Conservation (phyloP, 92 coral and sea anemone genomes). For the Plumapathes pennacea region DNA sequence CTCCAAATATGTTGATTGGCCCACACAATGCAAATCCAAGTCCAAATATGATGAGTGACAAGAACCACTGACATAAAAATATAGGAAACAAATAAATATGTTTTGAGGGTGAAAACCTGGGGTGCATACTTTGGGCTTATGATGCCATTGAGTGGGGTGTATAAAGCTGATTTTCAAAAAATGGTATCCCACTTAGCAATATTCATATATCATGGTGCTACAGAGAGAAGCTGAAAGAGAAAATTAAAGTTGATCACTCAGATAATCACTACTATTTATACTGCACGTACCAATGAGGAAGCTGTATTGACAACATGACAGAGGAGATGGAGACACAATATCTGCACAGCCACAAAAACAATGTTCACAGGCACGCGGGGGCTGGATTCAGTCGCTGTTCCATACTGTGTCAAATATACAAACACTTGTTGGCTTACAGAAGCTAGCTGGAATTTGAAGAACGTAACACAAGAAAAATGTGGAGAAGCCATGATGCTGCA, state of each 20-base stretch:
- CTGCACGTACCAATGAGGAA: conserved; percentile 46
- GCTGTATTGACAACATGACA: conserved; percentile 43
- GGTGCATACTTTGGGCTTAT: no score
- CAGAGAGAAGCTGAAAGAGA: neutral
- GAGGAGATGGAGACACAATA: conserved; percentile 54
- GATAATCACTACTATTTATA: neutral
- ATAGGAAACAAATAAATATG: no score
- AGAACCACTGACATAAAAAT: conserved; percentile 67
- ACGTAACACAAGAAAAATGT: no score
- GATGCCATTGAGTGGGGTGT: no score
- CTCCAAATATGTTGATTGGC: conserved; percentile 82
- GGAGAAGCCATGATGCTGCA: no score
- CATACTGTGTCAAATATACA: conserved; percentile 53
- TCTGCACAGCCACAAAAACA: conserved; percentile 33
- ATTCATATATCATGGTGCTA: neutral
- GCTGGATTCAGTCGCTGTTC: conserved; percentile 59
- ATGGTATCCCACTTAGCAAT: no score
- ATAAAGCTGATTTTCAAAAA: no score
- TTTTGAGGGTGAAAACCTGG: no score
- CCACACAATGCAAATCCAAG: conserved; percentile 81
- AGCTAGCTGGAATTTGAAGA: no score
- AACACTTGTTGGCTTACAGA: no score
- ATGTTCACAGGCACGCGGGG: conserved; percentile 78
- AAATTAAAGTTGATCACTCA: neutral
- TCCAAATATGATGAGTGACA: conserved; percentile 61